Evolutionary conservation across 2,797 vertebrate species (phyloP), one percentile per base, ranked within the genome.

Genomic region (Chelon labrosus): DNA sequence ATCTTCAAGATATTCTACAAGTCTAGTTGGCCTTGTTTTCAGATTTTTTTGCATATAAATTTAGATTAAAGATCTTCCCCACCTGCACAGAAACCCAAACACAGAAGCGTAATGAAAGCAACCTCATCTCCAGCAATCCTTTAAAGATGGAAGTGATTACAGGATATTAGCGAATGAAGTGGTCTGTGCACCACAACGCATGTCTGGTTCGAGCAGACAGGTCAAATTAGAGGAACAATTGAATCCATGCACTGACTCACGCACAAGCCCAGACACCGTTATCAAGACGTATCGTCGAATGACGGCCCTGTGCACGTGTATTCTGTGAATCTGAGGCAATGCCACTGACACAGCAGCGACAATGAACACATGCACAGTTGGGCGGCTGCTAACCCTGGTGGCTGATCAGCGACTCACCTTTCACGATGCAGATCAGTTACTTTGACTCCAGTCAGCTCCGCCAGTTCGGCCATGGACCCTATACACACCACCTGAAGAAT

Each of bases 371-470:
- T 47, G 54, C 58, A 41, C 37, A 68, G n/a, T 20, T 68, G 62
- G 41, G n/a, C 49, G 54, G 5, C n/a, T 62, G 65, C 65, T 52
- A 39, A 77, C 50, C 52, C 69, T 5, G 0, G 16, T 11, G 54
- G 52, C 44, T 35, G 63, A 83, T 81, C 72, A 14, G 74, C 58
- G 87, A 92, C 95, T 90, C 73, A 99, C 98, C 93, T 98, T 89
- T 99, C 98, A 76, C 98, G 94, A 89, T 99, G 98, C 66, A 99
- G 95, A 94, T 99, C 98, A 0, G 95, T 93, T 67, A 98, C 82
- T 94, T 95, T 98, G 54, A 85, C 80, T 87, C 96, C 96, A 0
- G 95, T 94, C 46, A 98, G 88, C 65, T 97, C 96, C 86, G 97
- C 97, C 85, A 99, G 88, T 65, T 99, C 98, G 14, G 92, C 94